Base-by-base conservation (phyloP, 2,888 invertebrate species). In the Hanleya hanleyi region DNA sequence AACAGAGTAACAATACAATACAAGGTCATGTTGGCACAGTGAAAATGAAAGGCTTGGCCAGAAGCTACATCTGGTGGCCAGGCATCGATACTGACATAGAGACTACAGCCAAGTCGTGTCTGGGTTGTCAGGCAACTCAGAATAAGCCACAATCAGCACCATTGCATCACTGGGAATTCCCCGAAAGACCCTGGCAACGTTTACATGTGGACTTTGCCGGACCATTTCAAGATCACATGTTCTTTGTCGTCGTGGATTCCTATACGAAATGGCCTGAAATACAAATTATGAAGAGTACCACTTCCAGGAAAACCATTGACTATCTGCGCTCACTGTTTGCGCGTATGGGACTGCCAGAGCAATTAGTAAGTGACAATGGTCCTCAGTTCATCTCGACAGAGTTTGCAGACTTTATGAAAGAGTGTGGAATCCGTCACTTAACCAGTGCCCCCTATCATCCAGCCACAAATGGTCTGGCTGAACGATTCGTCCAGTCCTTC, bases 151-250 rank as follows among this genome's bases (percentile, higher is more conserved):
- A 71, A 50, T 77, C 80, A 61, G 75, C 76, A 22, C 74, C 76
- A 1, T 75, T 86, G 1, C 77, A 80, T 50, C 78, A 86, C n/a
- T 88, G 87, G 87, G 72, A 78, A 32, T 76, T 49, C 38, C 80
- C 88, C 33, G 76, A 71, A 6, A 74, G 79, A 67, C 84, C 86
- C 15, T 89, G 88, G 87, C 81, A 89, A 70, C 79, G 91, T 26
- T 76, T 91, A 4, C 91, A 92, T 80, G 81, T 90, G 22, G 91
- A 92, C 78, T 91, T 89, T 82, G 89, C 90, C 18, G 91, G 90
- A 12, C 90, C 89, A 36, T 75, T 88, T 49, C 57, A 82, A 6
- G 84, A 81, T 12, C 72, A 71, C 9, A 84, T 83, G 81, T 83
- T 88, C 37, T 73, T 91, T 4, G 62, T 62, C 22, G 77, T 91